Base-by-base conservation (phyloP, 2,113 vertebrate species). In the Menura novaehollandiae region DNA sequence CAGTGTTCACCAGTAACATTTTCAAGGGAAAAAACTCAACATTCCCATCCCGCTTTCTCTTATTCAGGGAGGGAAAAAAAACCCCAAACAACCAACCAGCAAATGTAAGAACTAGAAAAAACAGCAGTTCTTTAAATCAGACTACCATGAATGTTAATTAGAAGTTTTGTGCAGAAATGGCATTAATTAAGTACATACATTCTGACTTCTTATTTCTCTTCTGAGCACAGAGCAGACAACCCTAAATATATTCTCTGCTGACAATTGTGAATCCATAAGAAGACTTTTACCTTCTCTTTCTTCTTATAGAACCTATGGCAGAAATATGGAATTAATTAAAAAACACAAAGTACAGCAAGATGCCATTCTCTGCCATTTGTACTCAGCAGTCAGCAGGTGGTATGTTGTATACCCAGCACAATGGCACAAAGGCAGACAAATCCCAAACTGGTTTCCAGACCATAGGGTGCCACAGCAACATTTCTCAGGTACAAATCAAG, bases 401-500 rank as follows among this genome's bases (percentile, higher is more conserved):
- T 88, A 24, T 39, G 63, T 27, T 11, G 2, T 28, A 35, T 44
- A 44, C 33, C 72, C 56, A 87, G 46, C 18, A 37, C 53, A 37
- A 30, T 0, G 1, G 41, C 9, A 11, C 3, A 3, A 59, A 67
- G 24, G 27, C 6, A 2, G 44, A n/a, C 10, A 68, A 81, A 30
- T 21, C 20, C 15, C 4, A 47, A 80, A 30, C 24, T n/a, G 6
- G 12, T 41, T 28, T 67, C 11, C 75, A 69, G 27, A 43, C 9
- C 2, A 4, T 0, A 64, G 41, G 16, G 9, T 73, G 44, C 19
- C 3, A 1, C 46, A 79, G 62, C 49, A 68, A 11, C 0, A 0
- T 72, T 85, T 51, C 53, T 88, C 44, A 46, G 21, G 9, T 47
- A 43, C 51, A 80, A 85, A 73, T 62, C 32, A 33, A 46, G 16